Base-by-base conservation (phyloP, 2,888 invertebrate genomes). In the Antheraea assamensis region DNA sequence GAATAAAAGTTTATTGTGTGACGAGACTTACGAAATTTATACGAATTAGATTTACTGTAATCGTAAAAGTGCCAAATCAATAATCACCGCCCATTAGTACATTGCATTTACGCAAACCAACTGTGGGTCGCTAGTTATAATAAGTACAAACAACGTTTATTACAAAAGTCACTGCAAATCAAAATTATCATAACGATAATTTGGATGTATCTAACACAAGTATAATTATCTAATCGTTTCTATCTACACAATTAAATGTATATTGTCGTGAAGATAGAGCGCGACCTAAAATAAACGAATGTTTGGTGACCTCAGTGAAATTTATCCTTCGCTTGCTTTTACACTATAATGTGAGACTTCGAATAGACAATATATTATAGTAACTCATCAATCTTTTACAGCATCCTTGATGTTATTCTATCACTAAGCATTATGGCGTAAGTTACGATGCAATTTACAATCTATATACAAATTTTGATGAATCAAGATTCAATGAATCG, bases 321-420 rank as follows among this genome's bases (percentile, higher is more conserved):
- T 73, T 66, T 71, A 52, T 73, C 73, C 52, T 73, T 71, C 24
- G 71, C 31, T 19, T 47, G 71, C 31, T 19, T 47, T 71, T 66
- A 24, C 66, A 71, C 49, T 24, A 35, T 73, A 73, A 35, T 30
- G 49, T 47, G n/a, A 70, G 30, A 61, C 30, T 47, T 71, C 27
- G 27, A 73, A 70, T 70, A 35, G 27, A 35, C 70, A 58, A 61
- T 73, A 73, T 68, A 73, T 73, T 73, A 73, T 58, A 47, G 58
- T 24, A 17, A n/a, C 49, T 55, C 35, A 55, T 73, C 55, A 52
- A 73, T 73, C 73, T 73, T 68, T 73, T 70, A 73, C 70, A 21
- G 31, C 68, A 70, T 31, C 68, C 24, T 58, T 15, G 24, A 61
- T 61, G 35, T 71, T 71, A 13, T 71, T 61, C 42, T 61, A 61